Evolutionary conservation across 1,140 invertebrate species (phyloP).

Genomic region (Drosophila arizonae): DNA sequence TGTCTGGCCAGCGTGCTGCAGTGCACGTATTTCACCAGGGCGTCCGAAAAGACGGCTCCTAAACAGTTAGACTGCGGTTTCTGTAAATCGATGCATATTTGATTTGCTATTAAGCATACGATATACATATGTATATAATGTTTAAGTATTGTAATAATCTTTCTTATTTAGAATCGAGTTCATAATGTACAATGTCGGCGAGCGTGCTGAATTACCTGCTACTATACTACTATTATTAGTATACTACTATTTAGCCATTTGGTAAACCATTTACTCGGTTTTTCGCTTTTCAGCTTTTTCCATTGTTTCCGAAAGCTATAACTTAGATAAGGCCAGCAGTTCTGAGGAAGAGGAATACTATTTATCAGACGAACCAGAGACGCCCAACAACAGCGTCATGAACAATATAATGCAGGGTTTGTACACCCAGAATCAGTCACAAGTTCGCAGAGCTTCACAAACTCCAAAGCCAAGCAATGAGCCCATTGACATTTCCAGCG

Average conservation of each 20-base stretch:
- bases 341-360: slow-evolving; percentile 49
- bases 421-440: slow-evolving; percentile 37
- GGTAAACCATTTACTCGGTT: neutral
- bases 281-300: slow-evolving; percentile 83
- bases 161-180: no score
- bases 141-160: no score
- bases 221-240: no score
- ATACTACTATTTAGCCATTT: neutral
- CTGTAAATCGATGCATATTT: neutral
- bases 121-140: no score
- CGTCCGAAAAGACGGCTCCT: no score
- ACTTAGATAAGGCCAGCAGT: slow-evolving; percentile 82
- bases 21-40: no score
- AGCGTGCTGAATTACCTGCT: no score
- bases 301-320: slow-evolving; percentile 85
- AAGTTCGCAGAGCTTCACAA: slow-evolving; percentile 11
- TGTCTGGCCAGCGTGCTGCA: neutral
- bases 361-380: slow-evolving; percentile 44
- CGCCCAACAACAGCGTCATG: slow-evolving; percentile 83
- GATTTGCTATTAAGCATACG: no score
- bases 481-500: slow-evolving; percentile 85
- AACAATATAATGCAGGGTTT: slow-evolving; percentile 84
- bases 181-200: no score
- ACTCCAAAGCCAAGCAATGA: slow-evolving; percentile 64
- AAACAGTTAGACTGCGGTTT: neutral